A percentile compares a stretch with the other conserved stretches of the same genome.
Evolutionary conservation across 2,113 vertebrate species (phyloP).

Genomic region (Chloroceryle aenea): DNA sequence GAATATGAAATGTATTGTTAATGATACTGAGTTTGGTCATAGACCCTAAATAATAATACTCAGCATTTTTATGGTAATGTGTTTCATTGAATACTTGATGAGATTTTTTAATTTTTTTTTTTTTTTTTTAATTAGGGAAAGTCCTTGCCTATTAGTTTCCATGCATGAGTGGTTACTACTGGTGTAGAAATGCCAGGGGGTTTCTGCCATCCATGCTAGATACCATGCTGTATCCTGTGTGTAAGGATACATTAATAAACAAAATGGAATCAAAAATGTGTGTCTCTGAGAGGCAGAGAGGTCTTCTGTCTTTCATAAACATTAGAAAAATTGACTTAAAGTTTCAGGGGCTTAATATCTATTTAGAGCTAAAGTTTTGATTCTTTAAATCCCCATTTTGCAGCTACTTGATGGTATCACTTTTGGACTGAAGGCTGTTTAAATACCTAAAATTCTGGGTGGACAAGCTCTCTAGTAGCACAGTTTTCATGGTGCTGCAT

Average conservation of each 20-base stretch:
- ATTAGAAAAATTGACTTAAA: background rate
- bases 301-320: background rate
- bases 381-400: background rate
- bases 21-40: background rate
- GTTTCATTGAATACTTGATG: background rate
- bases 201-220: background rate
- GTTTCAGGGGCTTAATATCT: background rate
- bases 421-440: background rate
- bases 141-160: background rate
- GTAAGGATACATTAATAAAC: background rate
- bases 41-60: background rate
- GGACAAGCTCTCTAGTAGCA: background rate
- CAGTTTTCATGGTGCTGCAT: background rate
- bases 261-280: background rate
- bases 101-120: background rate
- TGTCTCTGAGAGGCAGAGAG: background rate
- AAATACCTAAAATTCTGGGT: background rate
- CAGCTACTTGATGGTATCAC: fast-evolving
- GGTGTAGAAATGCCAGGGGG: background rate
- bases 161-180: background rate
- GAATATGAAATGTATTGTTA: background rate
- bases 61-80: background rate
- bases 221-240: background rate
- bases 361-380: background rate
- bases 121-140: background rate